A percentile compares a stretch with the other conserved stretches of the same genome.
These are phyloP conservation scores for Alsophila aescularia DNA, from an alignment of 2,888 invertebrate genomes.

Conservation along the genomic window DNA sequence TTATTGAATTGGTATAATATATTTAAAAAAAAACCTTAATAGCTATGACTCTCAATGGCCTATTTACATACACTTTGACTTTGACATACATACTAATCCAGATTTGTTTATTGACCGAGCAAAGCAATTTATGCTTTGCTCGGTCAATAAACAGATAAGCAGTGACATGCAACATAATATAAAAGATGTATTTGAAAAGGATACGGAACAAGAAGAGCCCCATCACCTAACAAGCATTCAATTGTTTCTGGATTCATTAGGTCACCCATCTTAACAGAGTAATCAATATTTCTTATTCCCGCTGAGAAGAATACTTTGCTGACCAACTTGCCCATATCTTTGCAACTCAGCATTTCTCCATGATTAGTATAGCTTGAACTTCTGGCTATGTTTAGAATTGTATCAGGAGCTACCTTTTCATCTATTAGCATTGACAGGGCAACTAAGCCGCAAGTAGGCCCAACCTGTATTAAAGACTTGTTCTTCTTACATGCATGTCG, in stretches of 20 bases:
- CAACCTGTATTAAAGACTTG: slow-evolving; percentile 76
- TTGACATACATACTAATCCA: too few species aligned
- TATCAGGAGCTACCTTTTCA: slow-evolving; percentile 80
- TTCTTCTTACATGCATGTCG: slow-evolving; percentile 72
- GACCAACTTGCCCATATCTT: slow-evolving; percentile 87
- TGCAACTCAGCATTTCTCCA: slow-evolving; percentile 95
- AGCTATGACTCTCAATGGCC: too few species aligned
- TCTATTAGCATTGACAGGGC: slow-evolving; percentile 92
- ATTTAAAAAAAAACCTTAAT: too few species aligned
- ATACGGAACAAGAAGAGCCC: slow-evolving; percentile 86
- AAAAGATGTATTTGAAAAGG: slow-evolving; percentile 79
- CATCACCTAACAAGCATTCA: slow-evolving; percentile 82
- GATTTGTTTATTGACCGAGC: too few species aligned
- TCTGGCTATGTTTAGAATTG: slow-evolving; percentile 86
- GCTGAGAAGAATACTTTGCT: slow-evolving; percentile 81
- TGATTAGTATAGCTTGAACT: slow-evolving; percentile 88
- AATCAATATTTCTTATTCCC: slow-evolving; percentile 63
- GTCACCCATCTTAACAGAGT: slow-evolving; percentile 64
- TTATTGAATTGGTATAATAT: too few species aligned
- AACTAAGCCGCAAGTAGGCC: slow-evolving; percentile 94
- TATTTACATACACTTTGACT: too few species aligned
- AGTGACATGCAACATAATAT: too few species aligned
- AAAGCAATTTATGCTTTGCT: too few species aligned
- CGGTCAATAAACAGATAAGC: too few species aligned
- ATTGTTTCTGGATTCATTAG: slow-evolving; percentile 79